These are phyloP conservation scores for Chiloscyllium punctatum DNA, from an alignment of 2,797 vertebrate species.

Conservation along the genomic window DNA sequence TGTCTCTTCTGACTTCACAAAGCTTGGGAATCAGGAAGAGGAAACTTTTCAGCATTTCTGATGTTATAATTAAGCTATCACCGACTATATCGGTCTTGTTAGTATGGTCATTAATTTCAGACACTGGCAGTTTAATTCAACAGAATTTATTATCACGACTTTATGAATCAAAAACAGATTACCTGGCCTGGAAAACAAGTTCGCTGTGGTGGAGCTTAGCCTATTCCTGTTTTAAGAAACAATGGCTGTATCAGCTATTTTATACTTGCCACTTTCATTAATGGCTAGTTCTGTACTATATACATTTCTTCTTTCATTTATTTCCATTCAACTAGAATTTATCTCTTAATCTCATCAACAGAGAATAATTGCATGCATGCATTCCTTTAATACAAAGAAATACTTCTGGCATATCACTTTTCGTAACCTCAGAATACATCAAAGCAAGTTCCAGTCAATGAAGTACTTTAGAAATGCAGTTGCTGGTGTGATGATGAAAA, in stretches of 20 bases:
- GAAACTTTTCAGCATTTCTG: neutral
- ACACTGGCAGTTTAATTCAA: neutral
- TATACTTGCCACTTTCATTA: neutral
- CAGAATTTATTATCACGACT: neutral
- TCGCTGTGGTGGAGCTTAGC: neutral
- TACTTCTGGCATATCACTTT: neutral
- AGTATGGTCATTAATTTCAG: neutral
- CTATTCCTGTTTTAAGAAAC: neutral
- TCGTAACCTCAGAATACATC: too few species aligned
- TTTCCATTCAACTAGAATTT: neutral
- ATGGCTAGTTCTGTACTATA: neutral
- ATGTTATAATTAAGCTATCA: neutral
- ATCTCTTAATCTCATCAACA: neutral
- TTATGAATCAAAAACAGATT: neutral
- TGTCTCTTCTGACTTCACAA: neutral
- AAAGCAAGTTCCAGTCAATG: too few species aligned
- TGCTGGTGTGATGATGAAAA: too few species aligned
- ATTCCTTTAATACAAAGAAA: neutral
- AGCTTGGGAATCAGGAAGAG: neutral
- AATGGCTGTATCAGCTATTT: neutral
- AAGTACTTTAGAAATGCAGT: too few species aligned
- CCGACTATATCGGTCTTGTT: neutral
- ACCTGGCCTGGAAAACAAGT: neutral
- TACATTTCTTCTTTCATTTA: neutral
- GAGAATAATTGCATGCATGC: neutral